A percentile compares a stretch with the other conserved stretches of the same genome.
Evolutionary conservation across 2,113 vertebrate genomes (phyloP).

Genomic region (Mirza zaza): DNA sequence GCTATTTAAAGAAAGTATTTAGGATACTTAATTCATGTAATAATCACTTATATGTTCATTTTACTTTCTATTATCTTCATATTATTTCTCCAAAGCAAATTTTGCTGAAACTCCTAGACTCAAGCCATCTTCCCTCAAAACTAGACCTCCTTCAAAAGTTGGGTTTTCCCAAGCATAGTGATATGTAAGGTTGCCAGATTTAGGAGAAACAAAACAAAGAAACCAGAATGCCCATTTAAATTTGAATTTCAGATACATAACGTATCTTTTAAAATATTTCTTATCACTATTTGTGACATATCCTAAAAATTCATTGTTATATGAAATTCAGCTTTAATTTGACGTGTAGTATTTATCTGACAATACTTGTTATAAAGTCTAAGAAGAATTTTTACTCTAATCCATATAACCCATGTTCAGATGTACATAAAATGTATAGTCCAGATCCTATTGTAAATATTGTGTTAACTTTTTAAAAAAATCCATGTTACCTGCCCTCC

Average conservation of each 20-base stretch:
- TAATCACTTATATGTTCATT: background rate
- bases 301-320: background rate
- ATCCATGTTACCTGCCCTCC: background rate
- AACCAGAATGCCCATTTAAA: background rate
- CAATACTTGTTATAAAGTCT: background rate
- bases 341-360: background rate
- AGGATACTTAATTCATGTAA: background rate
- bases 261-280: background rate
- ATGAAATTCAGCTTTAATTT: background rate
- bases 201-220: background rate
- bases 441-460: background rate
- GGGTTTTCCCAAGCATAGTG: background rate
- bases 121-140: background rate
- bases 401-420: background rate
- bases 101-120: background rate
- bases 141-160: background rate
- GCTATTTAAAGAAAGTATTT: background rate
- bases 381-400: background rate
- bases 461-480: background rate
- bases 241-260: background rate
- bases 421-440: background rate
- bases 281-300: background rate
- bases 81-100: constrained; percentile 39
- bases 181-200: background rate
- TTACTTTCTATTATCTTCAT: background rate